phyloP scores from a whole-genome alignment of 2,888 invertebrate genomes.

The Cerastoderma edule region DNA sequence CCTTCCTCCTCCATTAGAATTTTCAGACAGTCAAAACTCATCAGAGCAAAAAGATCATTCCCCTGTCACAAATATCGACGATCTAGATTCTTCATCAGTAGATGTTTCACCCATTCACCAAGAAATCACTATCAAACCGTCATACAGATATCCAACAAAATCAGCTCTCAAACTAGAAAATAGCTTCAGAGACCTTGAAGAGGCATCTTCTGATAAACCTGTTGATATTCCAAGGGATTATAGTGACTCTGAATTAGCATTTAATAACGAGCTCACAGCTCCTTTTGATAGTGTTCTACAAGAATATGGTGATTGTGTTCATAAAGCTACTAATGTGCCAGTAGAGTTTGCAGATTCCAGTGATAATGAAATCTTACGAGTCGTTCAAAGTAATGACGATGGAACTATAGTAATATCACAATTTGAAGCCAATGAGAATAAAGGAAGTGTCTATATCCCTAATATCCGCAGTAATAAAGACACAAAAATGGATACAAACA shows the following conservation, averaged over 20 bases:
- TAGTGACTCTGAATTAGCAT: constrained; percentile 45
- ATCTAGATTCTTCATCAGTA: constrained; percentile 48
- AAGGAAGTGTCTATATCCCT: constrained; percentile 25
- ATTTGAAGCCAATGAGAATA: constrained; percentile 35
- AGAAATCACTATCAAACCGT: constrained; percentile 28
- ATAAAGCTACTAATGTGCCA: constrained; percentile 9
- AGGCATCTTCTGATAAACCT: constrained; percentile 32
- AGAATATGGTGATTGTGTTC: constrained; percentile 45
- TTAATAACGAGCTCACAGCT: constrained; percentile 52
- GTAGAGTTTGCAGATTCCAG: constrained; percentile 25
- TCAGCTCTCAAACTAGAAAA: constrained; percentile 27
- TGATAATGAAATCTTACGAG: constrained; percentile 40
- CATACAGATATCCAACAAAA: constrained; percentile 15
- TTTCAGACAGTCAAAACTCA: constrained; percentile 61
- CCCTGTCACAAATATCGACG: constrained; percentile 73
- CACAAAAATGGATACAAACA: constrained; percentile 55
- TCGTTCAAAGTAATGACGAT: constrained; percentile 42
- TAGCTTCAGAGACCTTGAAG: constrained; percentile 38
- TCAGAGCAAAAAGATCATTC: constrained; percentile 8
- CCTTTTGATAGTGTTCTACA: constrained; percentile 54
- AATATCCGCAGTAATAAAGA: neutral
- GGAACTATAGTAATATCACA: constrained; percentile 43
- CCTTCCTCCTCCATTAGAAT: constrained; percentile 73
- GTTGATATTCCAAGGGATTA: constrained; percentile 17
- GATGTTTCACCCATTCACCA: constrained; percentile 37